Evolutionary conservation across 2,113 vertebrate genomes (phyloP).

Genomic region (Melanostigma gelatinosum): DNA sequence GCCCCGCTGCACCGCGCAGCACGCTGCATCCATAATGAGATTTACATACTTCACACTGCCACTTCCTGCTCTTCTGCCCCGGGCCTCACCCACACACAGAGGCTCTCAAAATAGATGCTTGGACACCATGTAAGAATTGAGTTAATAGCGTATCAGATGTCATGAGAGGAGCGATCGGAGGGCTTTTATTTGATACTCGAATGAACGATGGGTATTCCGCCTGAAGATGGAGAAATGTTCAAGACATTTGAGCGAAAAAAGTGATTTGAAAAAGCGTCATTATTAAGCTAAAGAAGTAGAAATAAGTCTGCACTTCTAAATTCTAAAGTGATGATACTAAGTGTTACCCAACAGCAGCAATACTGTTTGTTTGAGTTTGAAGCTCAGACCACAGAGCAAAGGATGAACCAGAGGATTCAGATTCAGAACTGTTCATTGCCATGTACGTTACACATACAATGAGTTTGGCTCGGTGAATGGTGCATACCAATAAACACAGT

Average conservation of each 20-base stretch:
- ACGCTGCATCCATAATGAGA: constrained; percentile 47
- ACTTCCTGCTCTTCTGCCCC: constrained; percentile 50
- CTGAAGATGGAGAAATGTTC: background rate
- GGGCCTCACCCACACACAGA: constrained; percentile 14
- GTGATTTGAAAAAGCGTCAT: background rate
- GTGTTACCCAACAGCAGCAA: background rate
- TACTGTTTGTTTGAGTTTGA: constrained; percentile 8
- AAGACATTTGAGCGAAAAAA: background rate
- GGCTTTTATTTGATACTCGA: background rate
- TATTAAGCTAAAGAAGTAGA: background rate
- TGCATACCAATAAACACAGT: too few relatives aligned
- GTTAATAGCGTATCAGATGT: constrained; percentile 44
- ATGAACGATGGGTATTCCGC: background rate
- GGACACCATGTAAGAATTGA: constrained; percentile 5
- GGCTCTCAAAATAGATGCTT: constrained; percentile 46
- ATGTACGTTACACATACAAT: too few relatives aligned
- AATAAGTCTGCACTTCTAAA: background rate
- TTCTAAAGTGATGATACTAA: background rate
- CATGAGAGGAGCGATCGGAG: constrained; percentile 10
- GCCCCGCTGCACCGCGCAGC: background rate
- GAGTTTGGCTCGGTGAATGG: too few relatives aligned
- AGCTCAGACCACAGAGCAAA: background rate
- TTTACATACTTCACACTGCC: constrained; percentile 42
- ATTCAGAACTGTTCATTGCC: too few relatives aligned
- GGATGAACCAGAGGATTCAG: constrained; percentile 24